Evolutionary conservation across 2,888 invertebrate species (phyloP), one percentile per base, ranked within the genome.

Genomic region (Napeogenes sylphis): DNA sequence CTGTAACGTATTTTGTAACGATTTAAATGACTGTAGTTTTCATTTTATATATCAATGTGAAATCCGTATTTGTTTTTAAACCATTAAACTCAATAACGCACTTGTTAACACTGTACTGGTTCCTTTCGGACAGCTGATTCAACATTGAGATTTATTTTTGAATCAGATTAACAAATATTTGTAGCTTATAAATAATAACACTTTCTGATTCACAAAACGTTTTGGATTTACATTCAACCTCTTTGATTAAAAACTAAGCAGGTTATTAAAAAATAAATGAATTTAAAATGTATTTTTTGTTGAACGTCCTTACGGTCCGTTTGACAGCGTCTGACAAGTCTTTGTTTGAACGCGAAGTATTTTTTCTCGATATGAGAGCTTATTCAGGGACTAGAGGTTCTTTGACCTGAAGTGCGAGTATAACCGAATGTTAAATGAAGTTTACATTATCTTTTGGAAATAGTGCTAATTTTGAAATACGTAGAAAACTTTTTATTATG

Each of bases 291-390:
- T 42, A 42, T 42, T 42, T 42, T 42, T 42, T 30, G 30, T 30
- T 30, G 51, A 30, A 62, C 76, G 87, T 87, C 87, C 89, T 87
- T 87, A 87, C 82, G 83, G 85, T 82, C 85, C 78, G 79, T 82
- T 81, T 76, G 61, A 62, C 63, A 58, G 80, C 75, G 74, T 72
- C 68, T 67, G 72, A 69, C 77, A 79, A 79, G 77, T 82, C 88
- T 87, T 88, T 87, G 88, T 87, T 82, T 82, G 80, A 65, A 58
- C 53, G 62, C 46, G 55, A 66, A 64, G 68, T 61, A 45, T 77
- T 80, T 84, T 85, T 58, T 55, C 74, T 79, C 82, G 85, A 77
- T 82, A 51, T 51, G 30, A 30, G 51, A 30, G 8, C n/a, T 47
- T n/a, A n/a, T 38, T 38, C 38, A 38, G 21, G 21, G 21, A 10